Evolutionary conservation across 2,888 invertebrate species (phyloP), one percentile per base, ranked within the genome.

Genomic region (Mechanitis messenoides): DNA sequence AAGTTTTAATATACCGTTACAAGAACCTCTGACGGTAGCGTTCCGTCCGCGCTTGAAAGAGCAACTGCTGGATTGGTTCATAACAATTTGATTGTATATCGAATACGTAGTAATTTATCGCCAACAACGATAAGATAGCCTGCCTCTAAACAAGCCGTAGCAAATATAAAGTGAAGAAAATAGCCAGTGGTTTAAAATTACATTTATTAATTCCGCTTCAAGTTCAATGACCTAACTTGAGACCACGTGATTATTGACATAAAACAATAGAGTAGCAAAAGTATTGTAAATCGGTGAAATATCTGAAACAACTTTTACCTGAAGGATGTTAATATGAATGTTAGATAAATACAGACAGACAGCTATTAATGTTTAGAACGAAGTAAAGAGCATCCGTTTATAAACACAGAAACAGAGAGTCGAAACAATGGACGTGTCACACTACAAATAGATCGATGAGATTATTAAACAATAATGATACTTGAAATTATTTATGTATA

Each of bases 101-200:
- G 85, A 84, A 79, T 77, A 73, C 78, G 76, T 74, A 72, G 78
- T 78, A 84, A 87, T 86, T 87, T 87, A 88, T 87, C 88, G 84
- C 76, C 65, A 73, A 74, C 42, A 45, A 64, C 72, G 88, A 88
- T 88, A 87, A 87, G 85, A 87, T 87, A 86, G 72, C 57, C 4
- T 35, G 56, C 45, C 62, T 55, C 20, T 20, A 20, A 63, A 60
- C 58, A 55, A 66, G 42, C 61, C 61, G 53, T 65, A 58, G 62
- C 20, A 58, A 53, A 61, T 64, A 64, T 65, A 63, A 62, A 35
- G 65, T 56, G 64, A 57, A 47, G 46, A 11, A 33, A 50, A 61
- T 53, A 35, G 56, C 33, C 3, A 5, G 4, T 5, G 35, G 35
- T 35, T 35, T 35, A 5, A 35, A 35, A 35, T 5, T 35, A 35